Evolutionary conservation across 1,140 invertebrate genomes (phyloP).

Genomic region (Oncopodura yosiiana): DNA sequence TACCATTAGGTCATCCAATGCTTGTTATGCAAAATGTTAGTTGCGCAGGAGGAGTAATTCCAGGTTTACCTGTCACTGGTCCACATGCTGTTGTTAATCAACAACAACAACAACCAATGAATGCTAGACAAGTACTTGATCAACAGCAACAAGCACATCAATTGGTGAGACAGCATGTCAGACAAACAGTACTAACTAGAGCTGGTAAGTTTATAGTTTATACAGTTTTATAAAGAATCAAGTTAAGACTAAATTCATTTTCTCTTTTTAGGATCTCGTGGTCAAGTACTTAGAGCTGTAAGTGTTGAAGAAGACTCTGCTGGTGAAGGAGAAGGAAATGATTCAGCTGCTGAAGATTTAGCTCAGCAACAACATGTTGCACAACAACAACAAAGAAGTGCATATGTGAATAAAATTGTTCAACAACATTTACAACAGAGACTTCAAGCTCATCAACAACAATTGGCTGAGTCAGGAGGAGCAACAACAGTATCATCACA

Average conservation of each 20-base stretch:
- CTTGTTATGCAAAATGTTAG: conserved; percentile 42
- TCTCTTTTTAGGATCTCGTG: conserved; percentile 46
- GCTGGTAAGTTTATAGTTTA: too few relatives aligned
- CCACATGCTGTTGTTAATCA: conserved; percentile 16
- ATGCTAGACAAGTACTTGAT: conserved; percentile 50
- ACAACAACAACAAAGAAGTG: conserved; percentile 12
- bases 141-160: conserved; percentile 47
- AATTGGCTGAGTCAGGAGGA: background rate
- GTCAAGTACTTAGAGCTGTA: conserved; percentile 44
- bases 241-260: background rate
- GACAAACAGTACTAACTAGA: conserved; percentile 75
- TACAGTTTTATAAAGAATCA: too few relatives aligned
- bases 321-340: conserved; percentile 29
- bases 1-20: conserved; percentile 89
- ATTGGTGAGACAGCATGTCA: conserved; percentile 59
- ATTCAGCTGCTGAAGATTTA: conserved; percentile 14
- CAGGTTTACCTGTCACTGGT: background rate
- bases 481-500: background rate
- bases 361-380: conserved; percentile 5
- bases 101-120: conserved; percentile 54
- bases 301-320: conserved; percentile 50
- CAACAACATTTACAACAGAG: conserved; percentile 16
- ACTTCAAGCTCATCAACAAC: conserved; percentile 11
- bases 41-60: conserved; percentile 13
- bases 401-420: conserved; percentile 21